Evolutionary conservation across 2,797 vertebrate genomes (phyloP).

Genomic region (Cuniculus paca): DNA sequence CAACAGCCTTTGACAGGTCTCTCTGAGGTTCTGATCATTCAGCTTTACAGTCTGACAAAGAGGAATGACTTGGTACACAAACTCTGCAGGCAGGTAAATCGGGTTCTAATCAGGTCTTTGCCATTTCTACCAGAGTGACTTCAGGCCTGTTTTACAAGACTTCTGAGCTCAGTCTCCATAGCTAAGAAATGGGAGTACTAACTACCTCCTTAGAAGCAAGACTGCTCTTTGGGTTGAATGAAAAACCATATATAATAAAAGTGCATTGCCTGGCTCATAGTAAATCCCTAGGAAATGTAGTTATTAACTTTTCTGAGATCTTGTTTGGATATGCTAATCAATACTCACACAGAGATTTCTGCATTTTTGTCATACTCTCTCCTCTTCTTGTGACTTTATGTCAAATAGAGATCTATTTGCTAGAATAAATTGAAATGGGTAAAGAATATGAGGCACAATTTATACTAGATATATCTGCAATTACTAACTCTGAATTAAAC

Average conservation of each 20-base stretch:
- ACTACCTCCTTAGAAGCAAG: not conserved
- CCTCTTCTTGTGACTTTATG: conserved; percentile 52
- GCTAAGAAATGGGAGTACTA: not conserved
- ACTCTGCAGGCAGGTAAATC: not conserved
- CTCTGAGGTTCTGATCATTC: not conserved
- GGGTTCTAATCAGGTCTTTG: not conserved
- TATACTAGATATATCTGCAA: conserved; percentile 90
- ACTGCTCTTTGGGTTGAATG: not conserved
- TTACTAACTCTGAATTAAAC: conserved; percentile 92
- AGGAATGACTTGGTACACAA: not conserved
- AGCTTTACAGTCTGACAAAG: no score
- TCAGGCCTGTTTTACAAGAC: not conserved
- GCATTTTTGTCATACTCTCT: conserved; percentile 83
- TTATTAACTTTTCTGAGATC: conserved; percentile 75
- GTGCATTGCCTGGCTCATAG: not conserved
- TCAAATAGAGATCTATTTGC: conserved; percentile 88
- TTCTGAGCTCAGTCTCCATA: not conserved
- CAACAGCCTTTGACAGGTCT: not conserved
- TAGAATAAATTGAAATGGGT: conserved; percentile 91
- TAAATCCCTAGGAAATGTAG: conserved; percentile 28
- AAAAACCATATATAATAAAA: not conserved
- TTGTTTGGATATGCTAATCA: conserved; percentile 78
- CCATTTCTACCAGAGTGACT: not conserved
- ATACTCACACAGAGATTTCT: conserved; percentile 63
- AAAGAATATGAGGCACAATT: conserved; percentile 89